A percentile compares a stretch with the other conserved stretches of the same genome.
phyloP scores from a whole-genome alignment of 2,113 vertebrate species.

The Limnothrissa miodon region DNA sequence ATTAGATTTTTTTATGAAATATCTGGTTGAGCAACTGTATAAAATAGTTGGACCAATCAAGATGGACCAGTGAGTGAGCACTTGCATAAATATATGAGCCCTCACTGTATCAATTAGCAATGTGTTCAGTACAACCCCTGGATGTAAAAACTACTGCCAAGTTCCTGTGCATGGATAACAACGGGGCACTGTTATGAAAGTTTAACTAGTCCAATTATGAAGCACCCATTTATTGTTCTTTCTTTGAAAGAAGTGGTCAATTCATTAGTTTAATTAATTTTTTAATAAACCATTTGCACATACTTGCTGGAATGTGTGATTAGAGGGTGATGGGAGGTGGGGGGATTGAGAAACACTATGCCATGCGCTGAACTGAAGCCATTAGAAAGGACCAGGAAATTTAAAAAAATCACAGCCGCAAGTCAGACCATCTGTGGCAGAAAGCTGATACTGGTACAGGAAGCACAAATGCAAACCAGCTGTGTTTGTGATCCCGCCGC shows the following conservation, averaged over 20 bases:
- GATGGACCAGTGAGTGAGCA: neutral
- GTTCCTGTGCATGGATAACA: slow-evolving; percentile 22
- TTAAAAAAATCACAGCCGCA: slow-evolving; percentile 33
- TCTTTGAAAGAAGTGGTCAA: slow-evolving; percentile 5
- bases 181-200: slow-evolving; percentile 34
- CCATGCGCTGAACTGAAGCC: slow-evolving; percentile 20
- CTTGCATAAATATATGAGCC: neutral
- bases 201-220: slow-evolving; percentile 35
- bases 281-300: neutral
- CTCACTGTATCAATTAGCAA: slow-evolving; percentile 17
- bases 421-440: slow-evolving; percentile 37
- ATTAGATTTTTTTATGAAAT: neutral
- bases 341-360: neutral
- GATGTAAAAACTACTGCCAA: slow-evolving; percentile 34
- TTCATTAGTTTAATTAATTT: slow-evolving; percentile 16
- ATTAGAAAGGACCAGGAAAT: slow-evolving; percentile 38
- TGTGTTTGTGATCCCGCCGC: slow-evolving; percentile 51
- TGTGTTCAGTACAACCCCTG: neutral
- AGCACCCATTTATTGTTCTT: slow-evolving; percentile 30
- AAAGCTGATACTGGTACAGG: slow-evolving; percentile 46
- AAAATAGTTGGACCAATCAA: neutral
- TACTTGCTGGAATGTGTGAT: slow-evolving; percentile 9
- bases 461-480: slow-evolving; percentile 55
- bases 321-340: neutral
- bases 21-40: neutral